A percentile compares a stretch with the other conserved stretches of the same genome.
Evolutionary conservation across 2,888 invertebrate species (phyloP).

Genomic region (Lepidocyrtoides sp.): DNA sequence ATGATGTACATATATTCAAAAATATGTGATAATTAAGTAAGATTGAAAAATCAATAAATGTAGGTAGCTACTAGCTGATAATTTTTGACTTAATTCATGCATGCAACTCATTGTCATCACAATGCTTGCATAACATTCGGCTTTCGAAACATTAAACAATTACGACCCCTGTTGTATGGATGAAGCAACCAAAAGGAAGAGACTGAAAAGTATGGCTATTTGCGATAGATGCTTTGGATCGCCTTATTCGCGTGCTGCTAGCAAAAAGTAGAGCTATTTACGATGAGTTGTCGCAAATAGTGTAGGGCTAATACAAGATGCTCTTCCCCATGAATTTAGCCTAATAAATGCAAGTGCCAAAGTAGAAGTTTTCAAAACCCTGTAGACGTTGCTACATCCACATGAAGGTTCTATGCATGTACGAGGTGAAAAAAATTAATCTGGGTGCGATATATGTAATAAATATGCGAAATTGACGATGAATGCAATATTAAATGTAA

Average conservation of each 20-base stretch:
- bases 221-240: background rate
- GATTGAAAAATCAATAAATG: conserved; percentile 26
- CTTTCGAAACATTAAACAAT: conserved; percentile 71
- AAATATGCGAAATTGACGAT: no score
- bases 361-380: no score
- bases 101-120: background rate
- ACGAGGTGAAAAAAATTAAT: no score
- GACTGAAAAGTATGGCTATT: background rate
- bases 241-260: conserved; percentile 55
- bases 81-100: background rate
- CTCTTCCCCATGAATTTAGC: no score
- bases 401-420: no score
- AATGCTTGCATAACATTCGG: conserved; percentile 72
- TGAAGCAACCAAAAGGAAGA: conserved; percentile 72
- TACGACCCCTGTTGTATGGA: conserved; percentile 74
- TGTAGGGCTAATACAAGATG: background rate
- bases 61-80: background rate
- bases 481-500: no score
- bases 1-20: background rate
- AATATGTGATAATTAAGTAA: conserved; percentile 37
- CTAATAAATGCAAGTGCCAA: no score
- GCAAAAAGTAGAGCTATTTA: background rate
- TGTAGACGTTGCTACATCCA: no score
- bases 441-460: no score
- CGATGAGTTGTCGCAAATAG: background rate